Conservation (phyloP, 1,140 invertebrate genomes). For the Sitodiplosis mosellana region DNA sequence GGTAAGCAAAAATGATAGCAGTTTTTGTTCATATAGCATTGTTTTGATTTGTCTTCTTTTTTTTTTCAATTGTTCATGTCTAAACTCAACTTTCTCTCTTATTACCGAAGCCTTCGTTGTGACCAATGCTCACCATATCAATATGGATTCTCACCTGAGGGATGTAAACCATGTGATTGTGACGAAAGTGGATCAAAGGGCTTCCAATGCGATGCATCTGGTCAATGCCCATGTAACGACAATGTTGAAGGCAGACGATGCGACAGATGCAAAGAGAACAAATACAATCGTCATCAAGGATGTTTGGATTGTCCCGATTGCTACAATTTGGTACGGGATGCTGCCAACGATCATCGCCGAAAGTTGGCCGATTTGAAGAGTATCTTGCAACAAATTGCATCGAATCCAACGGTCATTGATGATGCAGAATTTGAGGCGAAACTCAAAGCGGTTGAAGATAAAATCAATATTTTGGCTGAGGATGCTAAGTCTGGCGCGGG, state of each 20-base stretch:
- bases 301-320: constrained; percentile 83
- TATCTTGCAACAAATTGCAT: constrained; percentile 33
- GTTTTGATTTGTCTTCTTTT: too few relatives aligned
- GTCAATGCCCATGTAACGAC: constrained; percentile 76
- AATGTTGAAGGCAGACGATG: constrained; percentile 84
- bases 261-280: constrained; percentile 86
- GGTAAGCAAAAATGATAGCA: constrained; percentile 28
- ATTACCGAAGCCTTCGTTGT: constrained; percentile 40
- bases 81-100: neutral
- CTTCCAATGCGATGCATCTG: constrained; percentile 61
- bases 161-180: constrained; percentile 74
- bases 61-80: constrained; percentile 1
- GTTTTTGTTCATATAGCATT: too few relatives aligned
- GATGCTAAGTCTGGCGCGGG: constrained; percentile 47
- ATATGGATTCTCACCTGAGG: constrained; percentile 75
- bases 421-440: constrained; percentile 68
- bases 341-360: constrained; percentile 58
- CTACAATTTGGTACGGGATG: constrained; percentile 82
- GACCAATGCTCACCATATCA: constrained; percentile 69
- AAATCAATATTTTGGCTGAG: constrained; percentile 48
- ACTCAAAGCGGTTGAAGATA: constrained; percentile 46
- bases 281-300: constrained; percentile 63
- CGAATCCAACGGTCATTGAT: constrained; percentile 67
- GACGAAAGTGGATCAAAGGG: constrained; percentile 71
- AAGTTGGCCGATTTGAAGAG: constrained; percentile 55